Conservation (phyloP, 2,797 vertebrate species). For the Sternarchorhynchus goeldii region DNA sequence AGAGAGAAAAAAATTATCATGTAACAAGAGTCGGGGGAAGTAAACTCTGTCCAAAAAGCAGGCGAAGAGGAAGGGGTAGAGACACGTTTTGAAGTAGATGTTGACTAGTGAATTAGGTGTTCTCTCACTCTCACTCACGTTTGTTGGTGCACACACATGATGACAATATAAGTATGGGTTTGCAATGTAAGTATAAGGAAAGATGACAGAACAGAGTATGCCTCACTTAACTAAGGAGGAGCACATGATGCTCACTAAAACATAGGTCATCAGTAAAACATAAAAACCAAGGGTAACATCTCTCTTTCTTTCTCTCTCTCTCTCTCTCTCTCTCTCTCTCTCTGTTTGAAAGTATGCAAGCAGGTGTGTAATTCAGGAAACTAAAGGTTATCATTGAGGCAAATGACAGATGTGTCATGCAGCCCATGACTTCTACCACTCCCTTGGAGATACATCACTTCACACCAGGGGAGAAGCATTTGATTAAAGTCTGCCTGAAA, state of each 20-base stretch:
- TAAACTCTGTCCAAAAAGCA: too few relatives aligned
- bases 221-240: conserved; percentile 13
- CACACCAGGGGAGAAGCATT: conserved; percentile 49
- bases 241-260: conserved; percentile 13
- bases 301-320: not conserved
- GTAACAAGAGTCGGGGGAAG: too few relatives aligned
- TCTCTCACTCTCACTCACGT: too few relatives aligned
- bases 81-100: too few relatives aligned
- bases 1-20: too few relatives aligned
- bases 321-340: not conserved
- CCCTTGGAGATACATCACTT: conserved; percentile 47
- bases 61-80: too few relatives aligned
- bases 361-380: conserved; percentile 46
- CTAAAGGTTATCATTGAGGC: conserved; percentile 50
- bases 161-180: too few relatives aligned
- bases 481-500: conserved; percentile 51
- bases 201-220: too few relatives aligned
- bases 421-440: conserved; percentile 29
- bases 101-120: too few relatives aligned
- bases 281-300: conserved; percentile 27
- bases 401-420: conserved; percentile 46
- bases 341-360: conserved; percentile 23
- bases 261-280: conserved; percentile 36
- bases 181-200: too few relatives aligned
- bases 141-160: too few relatives aligned